Evolutionary conservation across 2,797 vertebrate species (phyloP).

Genomic region (Lutjanus campechanus): DNA sequence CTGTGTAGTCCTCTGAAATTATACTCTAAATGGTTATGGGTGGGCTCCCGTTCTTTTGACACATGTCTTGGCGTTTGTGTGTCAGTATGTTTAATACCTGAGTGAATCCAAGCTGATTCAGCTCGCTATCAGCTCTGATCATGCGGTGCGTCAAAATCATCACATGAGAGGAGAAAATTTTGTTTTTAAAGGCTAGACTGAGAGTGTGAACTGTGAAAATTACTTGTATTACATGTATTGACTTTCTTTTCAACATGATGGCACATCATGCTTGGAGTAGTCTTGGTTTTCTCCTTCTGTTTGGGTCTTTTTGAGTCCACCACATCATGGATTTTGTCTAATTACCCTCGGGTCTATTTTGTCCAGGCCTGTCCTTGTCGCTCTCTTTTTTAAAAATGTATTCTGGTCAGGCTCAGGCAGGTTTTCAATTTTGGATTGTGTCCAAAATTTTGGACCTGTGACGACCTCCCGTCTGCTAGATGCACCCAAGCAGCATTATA

Average conservation of each 20-base stretch:
- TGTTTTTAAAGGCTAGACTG: neutral
- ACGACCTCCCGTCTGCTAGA: neutral
- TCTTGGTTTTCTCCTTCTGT: conserved; percentile 1
- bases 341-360: conserved; percentile 3
- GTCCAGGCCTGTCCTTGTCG: neutral
- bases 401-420: neutral
- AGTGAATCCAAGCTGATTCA: neutral
- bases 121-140: neutral
- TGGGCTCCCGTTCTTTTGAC: neutral
- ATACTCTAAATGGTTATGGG: neutral
- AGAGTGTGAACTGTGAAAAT: conserved; percentile 7
- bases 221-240: neutral
- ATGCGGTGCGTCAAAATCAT: neutral
- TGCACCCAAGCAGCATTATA: conserved; percentile 1
- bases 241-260: conserved; percentile 5
- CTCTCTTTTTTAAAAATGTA: neutral
- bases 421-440: conserved; percentile 10
- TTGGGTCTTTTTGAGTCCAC: neutral
- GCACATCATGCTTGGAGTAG: neutral
- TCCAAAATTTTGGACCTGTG: neutral
- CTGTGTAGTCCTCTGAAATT: neutral
- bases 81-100: neutral
- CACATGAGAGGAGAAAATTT: neutral
- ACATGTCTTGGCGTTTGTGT: neutral
- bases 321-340: conserved; percentile 2